Base-by-base conservation (phyloP, 2,113 vertebrate species). In the Leptobrachium ailaonicum region DNA sequence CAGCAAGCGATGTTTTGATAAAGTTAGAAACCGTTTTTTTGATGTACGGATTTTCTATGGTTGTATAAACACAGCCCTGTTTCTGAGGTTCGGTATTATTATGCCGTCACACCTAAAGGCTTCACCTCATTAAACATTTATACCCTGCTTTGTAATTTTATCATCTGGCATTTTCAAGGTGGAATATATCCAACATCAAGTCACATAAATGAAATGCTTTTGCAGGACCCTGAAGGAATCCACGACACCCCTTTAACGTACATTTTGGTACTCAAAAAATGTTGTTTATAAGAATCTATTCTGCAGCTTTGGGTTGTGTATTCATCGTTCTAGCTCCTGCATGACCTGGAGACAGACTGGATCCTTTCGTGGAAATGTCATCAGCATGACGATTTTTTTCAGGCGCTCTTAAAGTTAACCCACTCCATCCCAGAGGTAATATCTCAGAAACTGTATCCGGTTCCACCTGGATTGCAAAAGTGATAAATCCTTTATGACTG, bases 31-130 rank as follows among this genome's bases (percentile, higher is more conserved):
- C 13, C 9, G 11, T 60, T 4, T 3, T 12, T 13, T 12, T 13
- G 56, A 69, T 58, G 66, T 4, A 53, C 58, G 43, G 69, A 70
- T n/a, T 60, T 50, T 41, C 75, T 32, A 42, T 12, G 66, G 66
- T 69, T 50, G 13, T 43, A 13, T 44, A n/a, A 69, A 60, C 50
- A 44, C 53, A 69, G 66, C 14, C 13, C 10, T 60, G 2, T 60
- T 11, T 60, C 56, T 60, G 56, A 60, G 3, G 8, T 32, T 60
- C 11, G 3, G 6, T 13, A 12, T 50, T 60, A 10, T 14, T 60
- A 4, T 60, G 56, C 56, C 13, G 3, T 14, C 10, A 3, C 2
- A 60, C 10, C 56, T 13, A 60, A 8, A 60, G 11, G 11, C 10
- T 13, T 60, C 56, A 12, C 9, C 10, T 12, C 56, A 14, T 8